Evolutionary conservation across 2,113 vertebrate genomes (phyloP).

Genomic region (Hippocampus barbouri): DNA sequence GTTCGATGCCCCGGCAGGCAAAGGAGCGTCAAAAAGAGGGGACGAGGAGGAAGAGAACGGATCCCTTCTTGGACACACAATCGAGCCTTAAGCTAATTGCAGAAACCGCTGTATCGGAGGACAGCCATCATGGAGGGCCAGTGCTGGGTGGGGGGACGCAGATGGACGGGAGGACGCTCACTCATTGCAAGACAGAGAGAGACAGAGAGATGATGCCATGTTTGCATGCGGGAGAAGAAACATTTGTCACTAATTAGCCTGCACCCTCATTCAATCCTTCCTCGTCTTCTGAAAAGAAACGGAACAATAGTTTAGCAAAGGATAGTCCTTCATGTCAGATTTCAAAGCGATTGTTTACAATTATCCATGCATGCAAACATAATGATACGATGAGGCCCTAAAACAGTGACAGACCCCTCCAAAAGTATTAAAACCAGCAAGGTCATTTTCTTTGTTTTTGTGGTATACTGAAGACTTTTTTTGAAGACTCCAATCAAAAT

Average conservation of each 20-base stretch:
- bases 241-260: background rate
- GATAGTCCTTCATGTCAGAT: no score
- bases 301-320: no score
- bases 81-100: constrained; percentile 90
- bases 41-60: constrained; percentile 32
- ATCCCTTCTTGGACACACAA: constrained; percentile 78
- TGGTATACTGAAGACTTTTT: no score
- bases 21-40: constrained; percentile 20
- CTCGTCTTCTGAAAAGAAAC: no score
- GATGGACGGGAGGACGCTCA: constrained; percentile 2
- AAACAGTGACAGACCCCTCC: no score
- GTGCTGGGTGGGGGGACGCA: constrained; percentile 69
- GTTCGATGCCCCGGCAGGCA: constrained; percentile 34
- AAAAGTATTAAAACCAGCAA: no score
- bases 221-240: constrained; percentile 24
- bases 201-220: constrained; percentile 2
- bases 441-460: no score
- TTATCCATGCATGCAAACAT: no score
- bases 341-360: no score
- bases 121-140: constrained; percentile 88
- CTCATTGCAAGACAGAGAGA: background rate
- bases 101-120: constrained; percentile 78
- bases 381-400: no score
- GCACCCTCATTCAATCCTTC: background rate
- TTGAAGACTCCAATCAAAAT: no score